Evolutionary conservation across 92 coral and sea anemone genomes (phyloP).

Genomic region (Palythoa grandis): DNA sequence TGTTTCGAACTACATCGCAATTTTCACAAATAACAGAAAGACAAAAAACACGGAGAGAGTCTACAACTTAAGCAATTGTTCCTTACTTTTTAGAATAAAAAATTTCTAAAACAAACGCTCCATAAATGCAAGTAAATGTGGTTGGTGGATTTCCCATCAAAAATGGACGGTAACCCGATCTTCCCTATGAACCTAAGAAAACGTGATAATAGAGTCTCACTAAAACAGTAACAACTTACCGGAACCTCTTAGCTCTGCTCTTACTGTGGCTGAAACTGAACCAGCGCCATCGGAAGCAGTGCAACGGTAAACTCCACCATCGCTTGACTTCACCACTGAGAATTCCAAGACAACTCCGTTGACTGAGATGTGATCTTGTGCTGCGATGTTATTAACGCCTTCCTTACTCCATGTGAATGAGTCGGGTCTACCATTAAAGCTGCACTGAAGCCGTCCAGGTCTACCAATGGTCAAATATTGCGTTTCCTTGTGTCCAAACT

Average conservation of each 20-base stretch:
- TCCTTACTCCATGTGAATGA: conserved; percentile 81
- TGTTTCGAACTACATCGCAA: too few species aligned
- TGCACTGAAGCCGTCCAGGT: conserved; percentile 72
- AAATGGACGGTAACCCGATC: too few species aligned
- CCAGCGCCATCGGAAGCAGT: conserved; percentile 80
- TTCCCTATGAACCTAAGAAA: not conserved
- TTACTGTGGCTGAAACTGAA: conserved; percentile 64
- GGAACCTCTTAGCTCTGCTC: conserved; percentile 44
- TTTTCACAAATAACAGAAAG: too few species aligned
- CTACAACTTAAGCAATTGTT: too few species aligned
- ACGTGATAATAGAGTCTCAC: not conserved
- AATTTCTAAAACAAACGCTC: too few species aligned
- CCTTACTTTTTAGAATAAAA: too few species aligned
- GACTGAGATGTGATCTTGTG: conserved; percentile 75
- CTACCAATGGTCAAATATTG: conserved; percentile 54
- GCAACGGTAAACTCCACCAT: conserved; percentile 77
- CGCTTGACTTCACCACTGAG: conserved; percentile 65
- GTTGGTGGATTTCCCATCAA: too few species aligned
- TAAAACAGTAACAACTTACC: conserved; percentile 19
- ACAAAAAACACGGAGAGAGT: too few species aligned
- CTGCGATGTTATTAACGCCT: conserved; percentile 52
- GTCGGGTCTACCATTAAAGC: conserved; percentile 69
- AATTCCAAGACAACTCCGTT: conserved; percentile 65
- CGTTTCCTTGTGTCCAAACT: conserved; percentile 58
- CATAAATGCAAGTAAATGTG: too few species aligned